Evolutionary conservation across 2,797 vertebrate species (phyloP).

Genomic region (Nasua narica): DNA sequence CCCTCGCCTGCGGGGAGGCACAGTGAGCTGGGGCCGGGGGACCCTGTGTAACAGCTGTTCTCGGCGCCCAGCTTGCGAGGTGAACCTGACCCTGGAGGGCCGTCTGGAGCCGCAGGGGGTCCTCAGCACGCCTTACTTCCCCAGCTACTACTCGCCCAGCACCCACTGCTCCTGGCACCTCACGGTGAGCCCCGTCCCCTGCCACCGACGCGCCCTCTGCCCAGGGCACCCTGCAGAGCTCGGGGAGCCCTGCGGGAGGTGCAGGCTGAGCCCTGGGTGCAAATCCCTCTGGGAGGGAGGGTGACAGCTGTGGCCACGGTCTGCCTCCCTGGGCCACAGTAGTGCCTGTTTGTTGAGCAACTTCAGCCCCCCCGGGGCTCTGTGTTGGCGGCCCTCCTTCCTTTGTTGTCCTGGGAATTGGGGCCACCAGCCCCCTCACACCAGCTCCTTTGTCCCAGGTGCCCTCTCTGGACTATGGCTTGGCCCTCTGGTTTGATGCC

Average conservation of each 20-base stretch:
- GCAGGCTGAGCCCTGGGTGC: not conserved
- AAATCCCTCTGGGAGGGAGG: not conserved
- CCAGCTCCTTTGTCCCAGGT: constrained; percentile 81
- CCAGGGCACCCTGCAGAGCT: not conserved
- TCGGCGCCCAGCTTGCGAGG: constrained; percentile 85
- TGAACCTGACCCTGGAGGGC: constrained; percentile 84
- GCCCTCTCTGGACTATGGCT: constrained; percentile 86
- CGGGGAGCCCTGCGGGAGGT: not conserved
- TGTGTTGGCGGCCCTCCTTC: not conserved
- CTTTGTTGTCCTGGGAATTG: not conserved
- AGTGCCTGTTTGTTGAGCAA: not conserved
- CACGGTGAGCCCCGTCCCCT: constrained; percentile 82
- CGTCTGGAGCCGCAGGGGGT: constrained; percentile 86
- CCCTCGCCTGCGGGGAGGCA: not conserved
- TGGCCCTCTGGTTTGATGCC: constrained; percentile 92
- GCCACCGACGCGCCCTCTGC: not conserved
- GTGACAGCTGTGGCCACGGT: fast-evolving
- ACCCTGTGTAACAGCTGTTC: not conserved
- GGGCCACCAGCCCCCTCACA: not conserved
- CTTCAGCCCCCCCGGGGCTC: not conserved
- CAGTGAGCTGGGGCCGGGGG: fast-evolving
- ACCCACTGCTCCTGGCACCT: constrained; percentile 94
- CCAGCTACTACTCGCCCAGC: constrained; percentile 94
- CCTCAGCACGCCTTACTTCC: constrained; percentile 91
- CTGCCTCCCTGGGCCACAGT: not conserved